Evolutionary conservation across 2,888 invertebrate species (phyloP), one percentile per base, ranked within the genome.

Genomic region (Chloroclystis v-ata): DNA sequence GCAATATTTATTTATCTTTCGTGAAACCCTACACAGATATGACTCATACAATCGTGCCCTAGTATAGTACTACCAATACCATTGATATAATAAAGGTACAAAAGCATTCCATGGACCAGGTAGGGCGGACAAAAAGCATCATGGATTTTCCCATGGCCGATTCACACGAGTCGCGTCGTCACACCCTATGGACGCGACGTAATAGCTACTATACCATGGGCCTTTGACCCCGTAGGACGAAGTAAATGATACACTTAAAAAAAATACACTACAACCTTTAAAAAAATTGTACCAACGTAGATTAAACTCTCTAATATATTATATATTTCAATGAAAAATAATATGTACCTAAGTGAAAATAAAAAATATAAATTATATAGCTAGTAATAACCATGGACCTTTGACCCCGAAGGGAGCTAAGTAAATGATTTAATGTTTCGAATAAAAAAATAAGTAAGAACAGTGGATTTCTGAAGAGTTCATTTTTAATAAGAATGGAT

Each of bases 151-250:
- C 83, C 84, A 85, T 81, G 80, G 75, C 52, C 49, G 49, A 63
- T 85, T 84, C 85, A 78, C 85, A 84, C 82, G 82, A 57, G 60
- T 51, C 80, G 83, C 82, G 80, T 52, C 80, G 83, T 83, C 80
- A 83, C 82, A 80, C 78, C 76, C 77, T 54, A 64, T 80, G 80
- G 75, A 67, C 80, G 33, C 33, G 33, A 33, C 20, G 33, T 33
- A 78, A 65, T 66, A 53, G 59, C 58, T 50, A 64, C 37, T 49
- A 45, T n/a, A 49, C 45, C 33, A 42, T 45, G 71, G 67, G 60
- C 73, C 76, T 75, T 79, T 80, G 79, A 80, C 76, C 80, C 25
- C 49, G 45, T 20, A 29, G 49, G 43, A 35, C 26, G 16, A 24
- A 30, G 33, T 9, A 14, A 33, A 33, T 10, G 10, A 33, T 20